A percentile compares a stretch with the other conserved stretches of the same genome.
Evolutionary conservation across 2,888 invertebrate species (phyloP).

Genomic region (Poecilobothrus nobilitatus): DNA sequence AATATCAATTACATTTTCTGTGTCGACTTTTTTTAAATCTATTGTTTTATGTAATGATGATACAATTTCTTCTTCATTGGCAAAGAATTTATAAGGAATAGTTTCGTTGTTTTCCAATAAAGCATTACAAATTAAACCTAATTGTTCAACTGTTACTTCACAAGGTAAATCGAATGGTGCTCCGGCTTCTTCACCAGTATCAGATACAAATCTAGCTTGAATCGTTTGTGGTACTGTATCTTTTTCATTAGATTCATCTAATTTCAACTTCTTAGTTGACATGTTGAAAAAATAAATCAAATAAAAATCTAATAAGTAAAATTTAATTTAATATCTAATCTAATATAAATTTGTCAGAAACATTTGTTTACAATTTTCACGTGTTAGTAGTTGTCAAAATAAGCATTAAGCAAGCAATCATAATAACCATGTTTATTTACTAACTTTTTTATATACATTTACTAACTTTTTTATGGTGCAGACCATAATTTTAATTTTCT

Average conservation of each 20-base stretch:
- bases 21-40: conserved; percentile 56
- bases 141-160: conserved; percentile 67
- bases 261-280: conserved; percentile 24
- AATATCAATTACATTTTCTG: conserved; percentile 82
- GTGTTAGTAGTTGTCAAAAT: too few relatives aligned
- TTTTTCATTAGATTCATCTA: conserved; percentile 17
- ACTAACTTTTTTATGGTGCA: too few relatives aligned
- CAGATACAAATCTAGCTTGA: conserved; percentile 74
- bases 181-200: conserved; percentile 75
- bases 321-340: too few relatives aligned
- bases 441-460: too few relatives aligned
- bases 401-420: too few relatives aligned
- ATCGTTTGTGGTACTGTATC: conserved; percentile 45
- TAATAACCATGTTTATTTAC: too few relatives aligned
- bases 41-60: conserved; percentile 63
- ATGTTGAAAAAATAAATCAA: conserved; percentile 9
- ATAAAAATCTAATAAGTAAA: too few relatives aligned
- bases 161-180: conserved; percentile 77
- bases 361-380: too few relatives aligned
- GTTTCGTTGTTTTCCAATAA: conserved; percentile 71
- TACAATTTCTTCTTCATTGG: conserved; percentile 80
- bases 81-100: conserved; percentile 77
- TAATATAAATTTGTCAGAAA: too few relatives aligned
- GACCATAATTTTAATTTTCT: too few relatives aligned
- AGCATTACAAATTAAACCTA: conserved; percentile 81